phyloP scores from a whole-genome alignment of 2,888 invertebrate species.

The Theretra japonica region DNA sequence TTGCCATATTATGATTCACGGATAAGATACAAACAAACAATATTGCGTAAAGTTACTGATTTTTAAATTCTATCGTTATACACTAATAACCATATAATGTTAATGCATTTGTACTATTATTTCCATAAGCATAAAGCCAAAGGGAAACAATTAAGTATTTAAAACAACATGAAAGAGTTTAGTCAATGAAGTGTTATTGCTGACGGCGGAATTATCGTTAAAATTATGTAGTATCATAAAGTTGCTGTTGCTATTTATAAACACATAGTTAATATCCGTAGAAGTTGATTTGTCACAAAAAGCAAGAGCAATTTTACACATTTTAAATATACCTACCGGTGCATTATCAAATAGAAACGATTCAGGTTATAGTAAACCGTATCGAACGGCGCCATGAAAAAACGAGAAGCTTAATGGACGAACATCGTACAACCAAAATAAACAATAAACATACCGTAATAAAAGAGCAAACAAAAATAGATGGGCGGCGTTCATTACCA shows the following conservation, averaged over 20 bases:
- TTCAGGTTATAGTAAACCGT: background rate
- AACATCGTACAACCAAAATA: constrained; percentile 32
- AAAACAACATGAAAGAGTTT: no score
- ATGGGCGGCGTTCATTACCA: constrained; percentile 42
- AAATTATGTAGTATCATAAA: no score
- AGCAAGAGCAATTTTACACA: no score
- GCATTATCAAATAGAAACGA: background rate
- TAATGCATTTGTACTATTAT: no score
- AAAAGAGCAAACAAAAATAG: constrained; percentile 39
- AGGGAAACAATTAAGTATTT: no score
- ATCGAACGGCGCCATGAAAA: constrained; percentile 10
- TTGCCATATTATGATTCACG: constrained; percentile 18
- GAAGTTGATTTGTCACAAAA: no score
- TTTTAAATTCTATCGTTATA: background rate
- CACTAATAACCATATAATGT: no score
- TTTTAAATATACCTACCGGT: background rate
- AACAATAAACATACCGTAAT: constrained; percentile 35
- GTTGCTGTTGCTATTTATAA: no score
- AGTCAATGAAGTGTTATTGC: no score
- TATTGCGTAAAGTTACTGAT: background rate
- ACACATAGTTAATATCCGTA: no score
- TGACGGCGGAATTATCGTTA: no score
- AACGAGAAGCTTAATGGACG: constrained; percentile 24
- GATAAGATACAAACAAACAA: background rate
- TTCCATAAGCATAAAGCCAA: no score